Evolutionary conservation across 2,888 invertebrate genomes (phyloP), one percentile per base, ranked within the genome.

Genomic region (Xestia xanthographa): DNA sequence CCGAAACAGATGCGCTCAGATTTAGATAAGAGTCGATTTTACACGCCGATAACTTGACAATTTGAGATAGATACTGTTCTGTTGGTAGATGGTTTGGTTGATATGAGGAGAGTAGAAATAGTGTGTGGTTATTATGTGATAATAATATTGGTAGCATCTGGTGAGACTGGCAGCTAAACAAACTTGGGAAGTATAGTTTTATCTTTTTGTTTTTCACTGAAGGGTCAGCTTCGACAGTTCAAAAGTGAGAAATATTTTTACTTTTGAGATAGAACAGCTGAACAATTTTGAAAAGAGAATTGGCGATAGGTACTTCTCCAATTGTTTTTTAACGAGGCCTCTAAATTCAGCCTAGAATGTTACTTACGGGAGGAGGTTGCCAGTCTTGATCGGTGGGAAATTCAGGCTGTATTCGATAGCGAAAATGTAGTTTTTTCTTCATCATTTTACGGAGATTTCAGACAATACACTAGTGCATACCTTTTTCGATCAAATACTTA

Each of bases 1-100:
- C 77, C 89, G 84, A 80, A 87, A 87, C 89, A 89, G 88, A 86
- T 88, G 87, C 76, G 77, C 56, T 60, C 48, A 58, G 45, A 83
- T 83, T 72, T 5, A 72, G 81, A 77, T 84, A 84, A 41, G 38
- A 50, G 20, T 22, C 43, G 85, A 84, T 84, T 72, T 84, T 80
- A 83, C 84, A 77, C 81, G 26, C 29, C 63, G 84, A 83, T 83
- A 83, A 67, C 50, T 80, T 67, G 78, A 80, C 78, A 58, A 73
- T 80, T 60, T 80, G 65, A 60, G 29, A 68, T 77, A 65, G 38
- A 67, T 67, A 4, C 29, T 20, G 17, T 17, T 14, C n/a, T 65
- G 12, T 34, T 48, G 1, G 66, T 50, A n/a, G 14, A 60, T 62
- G n/a, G 29, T 60, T 72, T 5, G 14, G 14, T 56, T n/a, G 45